Conservation (phyloP, 2,797 vertebrate species). For the Manis pentadactyla region DNA sequence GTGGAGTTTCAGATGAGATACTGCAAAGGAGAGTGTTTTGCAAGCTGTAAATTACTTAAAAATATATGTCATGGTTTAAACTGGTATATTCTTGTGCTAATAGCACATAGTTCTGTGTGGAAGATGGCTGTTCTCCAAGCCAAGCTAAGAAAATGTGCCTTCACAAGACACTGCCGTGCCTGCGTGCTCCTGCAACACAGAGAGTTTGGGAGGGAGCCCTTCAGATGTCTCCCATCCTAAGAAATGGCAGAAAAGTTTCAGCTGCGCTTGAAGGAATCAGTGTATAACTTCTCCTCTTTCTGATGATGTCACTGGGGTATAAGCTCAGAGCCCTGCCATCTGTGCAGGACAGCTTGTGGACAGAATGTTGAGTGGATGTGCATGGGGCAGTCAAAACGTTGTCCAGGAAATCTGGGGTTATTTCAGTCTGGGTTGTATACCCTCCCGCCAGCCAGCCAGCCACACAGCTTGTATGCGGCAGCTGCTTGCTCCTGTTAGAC, state of each 20-base stretch:
- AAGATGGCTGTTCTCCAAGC: background rate
- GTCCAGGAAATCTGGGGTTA: background rate
- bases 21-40: background rate
- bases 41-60: conserved; percentile 26
- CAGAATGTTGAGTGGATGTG: background rate
- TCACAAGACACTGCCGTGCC: background rate
- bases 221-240: background rate
- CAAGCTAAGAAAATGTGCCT: background rate
- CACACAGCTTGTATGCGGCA: background rate
- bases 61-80: background rate
- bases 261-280: background rate
- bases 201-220: background rate
- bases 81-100: background rate
- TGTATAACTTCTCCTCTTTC: background rate
- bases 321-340: background rate
- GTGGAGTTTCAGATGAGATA: background rate
- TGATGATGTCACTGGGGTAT: background rate
- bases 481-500: accelerated
- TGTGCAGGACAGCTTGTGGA: background rate
- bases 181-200: too few species aligned
- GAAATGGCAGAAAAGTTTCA: background rate
- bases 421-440: background rate
- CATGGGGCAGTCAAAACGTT: too few species aligned
- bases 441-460: background rate
- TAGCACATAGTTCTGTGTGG: background rate